Evolutionary conservation across 2,888 invertebrate genomes (phyloP), one percentile per base, ranked within the genome.

Genomic region (Doris montereyensis): DNA sequence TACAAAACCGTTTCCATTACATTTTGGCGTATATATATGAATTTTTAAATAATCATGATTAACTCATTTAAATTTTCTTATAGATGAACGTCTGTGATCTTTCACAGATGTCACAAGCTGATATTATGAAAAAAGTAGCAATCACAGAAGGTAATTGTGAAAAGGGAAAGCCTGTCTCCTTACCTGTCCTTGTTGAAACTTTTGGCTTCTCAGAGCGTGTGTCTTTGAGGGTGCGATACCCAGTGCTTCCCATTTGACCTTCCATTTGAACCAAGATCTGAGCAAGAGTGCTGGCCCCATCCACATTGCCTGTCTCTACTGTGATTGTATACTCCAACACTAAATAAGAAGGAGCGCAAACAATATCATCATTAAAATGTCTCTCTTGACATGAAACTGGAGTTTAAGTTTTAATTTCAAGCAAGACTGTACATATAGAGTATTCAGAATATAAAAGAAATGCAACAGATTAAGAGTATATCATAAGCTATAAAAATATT

Each of bases 241-340:
- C 88, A 17, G 85, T 87, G 60, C 81, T 81, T 5, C 88, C 87
- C 78, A 81, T 84, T 30, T 83, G 84, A 3, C 88, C 88, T 74
- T 83, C 80, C 79, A 88, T 82, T 71, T 81, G 74, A 2, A 88
- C 67, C 57, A 85, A 84, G n/a, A 86, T 84, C 41, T 79, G 70
- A 17, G 78, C 79, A 58, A 82, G 78, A 0, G 81, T 82, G 57
- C 81, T 77, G 1, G 83, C 79, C 34, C 82, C 84, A 62, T 82
- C 81, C 1, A 84, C 85, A 30, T 83, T 81, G 1, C 85, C 86
- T 13, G 85, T 65, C 24, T 83, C 77, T 17, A 87, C 81, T n/a
- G 83, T 81, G 5, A 88, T 81, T 32, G 79, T 77, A 77, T 88
- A 88, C 60, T 80, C 82, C 58, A 87, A 30, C 24, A 86, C 88